These are phyloP conservation scores for Clarias gariepinus DNA, from an alignment of 2,113 vertebrate species.

Conservation along the genomic window DNA sequence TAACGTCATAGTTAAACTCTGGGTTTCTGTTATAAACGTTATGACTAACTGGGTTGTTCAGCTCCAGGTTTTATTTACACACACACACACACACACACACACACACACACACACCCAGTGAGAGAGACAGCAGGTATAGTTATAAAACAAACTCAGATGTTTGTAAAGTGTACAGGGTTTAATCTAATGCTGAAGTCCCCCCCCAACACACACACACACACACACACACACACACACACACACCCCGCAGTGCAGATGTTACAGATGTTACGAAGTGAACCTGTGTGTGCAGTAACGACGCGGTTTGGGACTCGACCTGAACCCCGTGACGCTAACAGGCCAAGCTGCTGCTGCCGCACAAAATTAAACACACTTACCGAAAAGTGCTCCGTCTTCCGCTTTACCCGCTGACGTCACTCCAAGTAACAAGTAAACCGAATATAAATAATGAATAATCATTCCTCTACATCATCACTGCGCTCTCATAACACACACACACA, in stretches of 20 bases:
- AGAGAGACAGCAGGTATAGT: not conserved
- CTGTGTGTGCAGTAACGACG: not conserved
- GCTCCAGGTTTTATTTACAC: not conserved
- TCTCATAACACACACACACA: not conserved
- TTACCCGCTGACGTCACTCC: not conserved
- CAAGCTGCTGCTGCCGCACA: not conserved
- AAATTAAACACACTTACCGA: not conserved
- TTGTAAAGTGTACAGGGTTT: not conserved
- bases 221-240: not conserved
- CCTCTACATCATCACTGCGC: not conserved
- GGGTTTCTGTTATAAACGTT: not conserved
- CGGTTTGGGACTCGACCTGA: not conserved
- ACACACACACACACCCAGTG: not conserved
- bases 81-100: not conserved
- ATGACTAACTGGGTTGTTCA: not conserved
- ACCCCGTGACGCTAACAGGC: slow-evolving; percentile 4
- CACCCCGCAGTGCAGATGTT: not conserved
- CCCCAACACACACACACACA: not conserved
- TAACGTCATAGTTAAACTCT: not conserved
- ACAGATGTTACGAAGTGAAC: not conserved
- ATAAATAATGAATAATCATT: not conserved
- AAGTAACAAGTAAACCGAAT: not conserved
- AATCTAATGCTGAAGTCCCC: not conserved
- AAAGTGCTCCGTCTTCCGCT: not conserved
- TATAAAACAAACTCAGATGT: not conserved